Evolutionary conservation across 2,888 invertebrate genomes (phyloP), one percentile per base, ranked within the genome.

Genomic region (Pachymerium ferrugineum): DNA sequence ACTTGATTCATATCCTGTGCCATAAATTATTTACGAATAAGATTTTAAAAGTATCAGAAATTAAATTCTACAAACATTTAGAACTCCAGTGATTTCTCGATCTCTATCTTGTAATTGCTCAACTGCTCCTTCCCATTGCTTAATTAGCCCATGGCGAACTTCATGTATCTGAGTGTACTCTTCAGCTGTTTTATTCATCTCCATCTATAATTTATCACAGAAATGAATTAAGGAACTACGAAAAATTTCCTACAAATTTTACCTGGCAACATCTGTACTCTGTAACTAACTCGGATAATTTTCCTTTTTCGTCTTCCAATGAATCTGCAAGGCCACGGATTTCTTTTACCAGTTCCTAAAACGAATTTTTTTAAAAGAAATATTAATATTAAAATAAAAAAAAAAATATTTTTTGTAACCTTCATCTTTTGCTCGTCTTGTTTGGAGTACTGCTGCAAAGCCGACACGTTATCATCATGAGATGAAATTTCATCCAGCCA

Each of bases 121-220:
- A 29, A 73, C 29, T 5, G 54, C 12, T 5, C 10, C 3, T 73
- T 73, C 62, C 73, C 73, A 73, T 30, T 62, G 47, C 5, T 73
- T 47, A n/a, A 73, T 47, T 12, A 73, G 28, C 2, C 16, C 29
- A 12, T 73, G 73, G 3, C 73, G 73, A 12, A 54, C 73, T 22
- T 73, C 30, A 28, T 73, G 73, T 5, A 73, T 12, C 16, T 62
- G 22, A 30, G 54, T 47, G 30, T 54, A 73, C 29, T 73, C 73
- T 62, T 73, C 73, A 29, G 62, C 73, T 12, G 62, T 73, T 73
- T 73, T 73, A 31, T 73, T 54, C 73, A 73, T 54, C 29, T 73
- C 73, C 47, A 73, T 73, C 72, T 72, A 70, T 8, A 29, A 16
- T 10, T 12, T 31, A 30, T n/a, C 31, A 16, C 16, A 25, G 6